These are phyloP conservation scores for Chlamydotis undulata DNA, from an alignment of 2,113 vertebrate genomes.

Conservation along the genomic window DNA sequence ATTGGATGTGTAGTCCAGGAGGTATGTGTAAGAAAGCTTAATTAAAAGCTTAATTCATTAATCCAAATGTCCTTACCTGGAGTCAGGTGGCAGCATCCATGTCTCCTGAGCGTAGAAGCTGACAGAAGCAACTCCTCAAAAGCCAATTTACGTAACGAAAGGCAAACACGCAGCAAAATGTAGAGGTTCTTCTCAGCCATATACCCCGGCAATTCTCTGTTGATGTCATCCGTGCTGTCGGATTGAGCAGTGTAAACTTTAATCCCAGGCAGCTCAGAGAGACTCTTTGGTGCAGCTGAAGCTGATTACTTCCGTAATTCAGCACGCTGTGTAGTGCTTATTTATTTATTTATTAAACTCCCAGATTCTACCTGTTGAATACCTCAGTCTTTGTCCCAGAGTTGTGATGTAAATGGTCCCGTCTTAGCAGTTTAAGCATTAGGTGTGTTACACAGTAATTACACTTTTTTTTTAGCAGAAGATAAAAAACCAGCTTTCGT, in stretches of 20 bases:
- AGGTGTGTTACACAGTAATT: background rate
- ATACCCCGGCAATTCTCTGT: background rate
- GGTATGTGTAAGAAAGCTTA: background rate
- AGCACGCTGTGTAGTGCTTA: background rate
- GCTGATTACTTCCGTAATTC: background rate
- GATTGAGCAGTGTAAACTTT: background rate
- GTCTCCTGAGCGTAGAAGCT: background rate
- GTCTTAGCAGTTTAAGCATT: background rate
- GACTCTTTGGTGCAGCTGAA: background rate
- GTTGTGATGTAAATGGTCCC: background rate
- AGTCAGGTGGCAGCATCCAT: background rate
- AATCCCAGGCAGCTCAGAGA: background rate
- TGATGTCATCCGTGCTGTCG: fast-evolving
- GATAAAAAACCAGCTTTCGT: background rate
- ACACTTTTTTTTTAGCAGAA: background rate
- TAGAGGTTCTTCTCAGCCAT: background rate
- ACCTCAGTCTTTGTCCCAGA: background rate
- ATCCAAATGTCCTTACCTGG: background rate
- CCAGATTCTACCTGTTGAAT: background rate
- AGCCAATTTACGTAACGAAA: background rate
- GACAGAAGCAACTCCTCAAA: background rate
- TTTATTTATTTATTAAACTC: background rate
- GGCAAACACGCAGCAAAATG: background rate
- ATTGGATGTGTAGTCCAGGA: background rate
- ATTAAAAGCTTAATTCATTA: slow-evolving; percentile 20